Evolutionary conservation across 1,140 invertebrate genomes (phyloP), one percentile per base, ranked within the genome.

Genomic region (Coenobita brevimanus): DNA sequence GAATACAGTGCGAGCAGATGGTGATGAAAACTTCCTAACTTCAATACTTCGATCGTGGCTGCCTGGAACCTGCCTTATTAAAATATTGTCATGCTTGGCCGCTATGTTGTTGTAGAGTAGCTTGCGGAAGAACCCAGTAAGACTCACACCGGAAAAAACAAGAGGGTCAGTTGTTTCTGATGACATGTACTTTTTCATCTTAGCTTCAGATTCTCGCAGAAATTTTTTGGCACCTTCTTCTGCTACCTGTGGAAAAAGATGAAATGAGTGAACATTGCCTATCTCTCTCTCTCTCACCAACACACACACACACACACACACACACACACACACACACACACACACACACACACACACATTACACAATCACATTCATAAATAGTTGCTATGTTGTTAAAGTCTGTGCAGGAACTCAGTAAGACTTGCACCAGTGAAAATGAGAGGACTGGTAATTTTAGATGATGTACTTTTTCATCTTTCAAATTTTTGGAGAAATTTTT

Each of bases 91-190:
- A 36, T 78, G 78, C 30, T 78, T 69, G 30, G 88, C 50, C 13
- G 81, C 88, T 64, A 89, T 82, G 24, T 89, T 89, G 41, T 83
- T 89, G 38, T 82, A 89, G 17, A 89, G 60, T 17, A 89, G 33
- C 64, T 89, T 89, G 36, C 88, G 67, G 54, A 79, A 79, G 57
- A 89, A 89, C 15, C 79, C 71, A 36, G 80, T 57, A 30, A 89
- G 41, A 17, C 30, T 83, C 15, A 3, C 67, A 3, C 88, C 88
- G 27, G 71, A 54, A 41, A 89, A 24, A 15, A 79, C 43, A 27
- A 86, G 33, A 50, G 30, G 36, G 0, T 79, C 71, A 10, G 6
- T 62, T 6, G 43, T 36, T 62, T 76, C 73, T 27, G 82, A 71
- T 21, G 15, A 41, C 75, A 83, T 78, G 13, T 78, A 79, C 50